Evolutionary conservation across 2,888 invertebrate species (phyloP), one percentile per base, ranked within the genome.

Genomic region (Archaeoteleia sp.): DNA sequence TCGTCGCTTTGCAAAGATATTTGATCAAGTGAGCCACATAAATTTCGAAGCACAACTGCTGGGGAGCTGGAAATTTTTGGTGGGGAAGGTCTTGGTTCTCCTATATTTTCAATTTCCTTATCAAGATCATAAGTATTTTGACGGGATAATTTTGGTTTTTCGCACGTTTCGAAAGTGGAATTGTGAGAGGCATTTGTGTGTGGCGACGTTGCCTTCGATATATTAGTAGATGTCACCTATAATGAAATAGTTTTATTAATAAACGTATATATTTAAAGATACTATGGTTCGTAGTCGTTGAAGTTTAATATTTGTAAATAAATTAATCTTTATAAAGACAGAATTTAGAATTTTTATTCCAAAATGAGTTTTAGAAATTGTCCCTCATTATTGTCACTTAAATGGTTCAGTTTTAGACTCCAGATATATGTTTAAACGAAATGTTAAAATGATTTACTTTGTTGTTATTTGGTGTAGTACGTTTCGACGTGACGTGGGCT

Each of bases 61-160:
- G 80, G 77, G 2, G 80, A 78, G 34, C 74, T 77, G 1, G 76
- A 46, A 9, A 67, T 53, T 45, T 75, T 78, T 4, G 78, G 77
- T 2, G 76, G 77, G 1, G 75, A 78, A 4, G 70, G 70, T 10
- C 76, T 70, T 2, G 79, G 78, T 32, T 78, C 76, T 8, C 70
- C 75, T 1, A 55, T 35, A 39, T 15, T 70, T 23, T 57, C 74
- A 5, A 45, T 13, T 1, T 68, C 61, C 6, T 40, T 35, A 1
- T 53, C 46, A 8, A 66, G 1, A 17, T 74, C 62, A 40, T 71
- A 79, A 6, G 77, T 78, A n/a, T 67, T 70, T 23, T 76, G 75
- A 10, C 74, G 53, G 1, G 74, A 49, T 23, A 27, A 13, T 0
- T 23, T 40, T 13, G 20, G 23, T 37, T 20, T 14, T 23, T 17